Percentiles rank a stretch among this genome's conserved stretches.
These are phyloP conservation scores for Pandion haliaetus DNA, from an alignment of 2,113 vertebrate species.

Conservation along the genomic window DNA sequence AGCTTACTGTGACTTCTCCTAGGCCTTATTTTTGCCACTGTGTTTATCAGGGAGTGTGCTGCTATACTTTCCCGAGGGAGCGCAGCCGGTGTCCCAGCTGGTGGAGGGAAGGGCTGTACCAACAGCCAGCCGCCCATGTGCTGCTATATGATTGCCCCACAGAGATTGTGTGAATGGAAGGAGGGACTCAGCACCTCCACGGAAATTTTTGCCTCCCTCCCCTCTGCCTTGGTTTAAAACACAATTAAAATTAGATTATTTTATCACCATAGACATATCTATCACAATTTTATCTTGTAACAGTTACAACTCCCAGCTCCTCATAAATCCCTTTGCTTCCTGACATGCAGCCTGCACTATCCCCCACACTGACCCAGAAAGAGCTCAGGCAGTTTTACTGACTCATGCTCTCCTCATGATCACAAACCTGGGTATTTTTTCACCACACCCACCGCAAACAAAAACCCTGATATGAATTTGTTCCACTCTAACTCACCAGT, in stretches of 20 bases:
- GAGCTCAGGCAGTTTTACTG: not conserved
- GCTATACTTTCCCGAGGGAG: not conserved
- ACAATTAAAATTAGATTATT: not conserved
- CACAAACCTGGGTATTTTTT: not conserved
- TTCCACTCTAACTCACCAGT: not conserved
- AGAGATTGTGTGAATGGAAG: not conserved
- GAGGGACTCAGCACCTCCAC: not conserved
- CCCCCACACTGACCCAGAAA: not conserved
- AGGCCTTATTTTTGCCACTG: not conserved
- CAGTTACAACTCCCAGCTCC: not conserved
- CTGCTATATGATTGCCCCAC: not conserved
- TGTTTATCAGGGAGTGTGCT: not conserved
- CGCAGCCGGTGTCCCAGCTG: fast-evolving
- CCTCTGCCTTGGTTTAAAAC: not conserved
- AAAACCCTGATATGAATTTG: not conserved
- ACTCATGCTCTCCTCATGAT: not conserved
- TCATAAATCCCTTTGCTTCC: not conserved
- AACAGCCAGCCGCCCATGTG: fast-evolving
- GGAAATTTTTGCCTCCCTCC: not conserved
- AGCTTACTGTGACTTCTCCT: not conserved
- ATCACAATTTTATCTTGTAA: not conserved
- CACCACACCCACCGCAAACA: not conserved
- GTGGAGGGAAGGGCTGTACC: not conserved
- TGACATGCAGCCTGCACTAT: not conserved
- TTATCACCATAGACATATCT: not conserved